Evolutionary conservation across 1,140 invertebrate genomes (phyloP), one percentile per base, ranked within the genome.

Genomic region (Bathynomus jamesi): DNA sequence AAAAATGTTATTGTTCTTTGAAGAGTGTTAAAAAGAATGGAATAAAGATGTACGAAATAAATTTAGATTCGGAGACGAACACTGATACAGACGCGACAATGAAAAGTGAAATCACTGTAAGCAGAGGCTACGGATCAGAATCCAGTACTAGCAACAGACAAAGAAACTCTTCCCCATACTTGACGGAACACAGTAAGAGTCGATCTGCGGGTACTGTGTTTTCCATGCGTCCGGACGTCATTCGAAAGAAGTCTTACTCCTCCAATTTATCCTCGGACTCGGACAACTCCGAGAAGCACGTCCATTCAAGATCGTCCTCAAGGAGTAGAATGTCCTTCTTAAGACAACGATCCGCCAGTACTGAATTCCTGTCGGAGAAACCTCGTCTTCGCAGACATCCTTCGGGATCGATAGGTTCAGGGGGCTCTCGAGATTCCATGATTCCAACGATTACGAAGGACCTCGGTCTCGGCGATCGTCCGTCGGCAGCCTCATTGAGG

Each of bases 1-100:
- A 93, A 79, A 93, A 93, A 80, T 95, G 92, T 79, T 95, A 95
- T 79, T 95, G 92, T 81, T 82, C 81, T 11, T 72, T 82, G 28
- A 78, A 82, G 70, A 68, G 78, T 4, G 76, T 81, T 53, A 80
- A 79, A 68, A 76, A 80, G 28, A 80, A 80, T 66, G 81, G 81
- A 11, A 73, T 81, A 10, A 80, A 80, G 71, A 79, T 82, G 53
- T 82, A 82, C 71, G 79, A 80, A 30, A 82, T 81, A 46, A 79
- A 81, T 70, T 75, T 81, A 53, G 81, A 81, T 71, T 80, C 81
- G 1, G 80, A 82, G 69, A 80, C 80, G 4, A 79, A 80, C 62
- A 80, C 78, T 1, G 78, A 76, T 63, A 72, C 30, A 24, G 61
- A 53, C 53, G 27, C 62, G 68, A 79, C 61, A 30, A 71, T 4